phyloP scores from a whole-genome alignment of 2,888 invertebrate genomes.

The Sarcophaga carnaria region DNA sequence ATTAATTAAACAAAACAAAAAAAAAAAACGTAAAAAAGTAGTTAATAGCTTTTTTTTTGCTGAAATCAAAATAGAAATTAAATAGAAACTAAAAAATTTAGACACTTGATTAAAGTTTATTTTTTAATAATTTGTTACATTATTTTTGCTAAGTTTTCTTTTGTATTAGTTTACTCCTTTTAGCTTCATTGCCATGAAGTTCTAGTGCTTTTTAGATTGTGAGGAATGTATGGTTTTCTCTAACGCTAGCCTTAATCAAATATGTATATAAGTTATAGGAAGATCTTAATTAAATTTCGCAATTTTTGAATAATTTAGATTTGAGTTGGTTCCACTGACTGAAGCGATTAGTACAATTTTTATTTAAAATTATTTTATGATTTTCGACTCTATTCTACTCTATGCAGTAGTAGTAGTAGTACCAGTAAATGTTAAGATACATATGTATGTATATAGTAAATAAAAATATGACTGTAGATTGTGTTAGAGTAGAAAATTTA shows the following conservation, averaged over 20 bases:
- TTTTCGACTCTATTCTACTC: too few species aligned
- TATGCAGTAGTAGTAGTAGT: too few species aligned
- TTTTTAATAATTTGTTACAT: slow-evolving; percentile 62
- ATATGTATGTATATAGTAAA: too few species aligned
- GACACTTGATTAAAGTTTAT: slow-evolving; percentile 25
- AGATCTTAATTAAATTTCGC: too few species aligned
- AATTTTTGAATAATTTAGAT: too few species aligned
- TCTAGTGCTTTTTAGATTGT: slow-evolving; percentile 82
- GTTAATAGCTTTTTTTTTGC: neutral
- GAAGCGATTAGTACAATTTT: too few species aligned
- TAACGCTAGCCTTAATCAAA: slow-evolving; percentile 55
- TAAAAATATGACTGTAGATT: too few species aligned
- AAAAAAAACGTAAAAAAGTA: slow-evolving; percentile 25
- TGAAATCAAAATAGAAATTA: slow-evolving; percentile 21
- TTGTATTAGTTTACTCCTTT: slow-evolving; percentile 12
- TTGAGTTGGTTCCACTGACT: too few species aligned
- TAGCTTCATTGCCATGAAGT: slow-evolving; percentile 61
- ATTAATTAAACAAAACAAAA: slow-evolving; percentile 14
- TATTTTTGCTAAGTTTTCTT: slow-evolving; percentile 42
- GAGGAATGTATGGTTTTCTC: slow-evolving; percentile 81
- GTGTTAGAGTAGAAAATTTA: too few species aligned
- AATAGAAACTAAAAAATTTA: slow-evolving; percentile 59
- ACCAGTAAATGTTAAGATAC: too few species aligned
- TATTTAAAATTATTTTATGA: too few species aligned
- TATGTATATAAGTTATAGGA: neutral